phyloP scores from a whole-genome alignment of 2,888 invertebrate genomes.

The Hydrotaea cyrtoneurina region DNA sequence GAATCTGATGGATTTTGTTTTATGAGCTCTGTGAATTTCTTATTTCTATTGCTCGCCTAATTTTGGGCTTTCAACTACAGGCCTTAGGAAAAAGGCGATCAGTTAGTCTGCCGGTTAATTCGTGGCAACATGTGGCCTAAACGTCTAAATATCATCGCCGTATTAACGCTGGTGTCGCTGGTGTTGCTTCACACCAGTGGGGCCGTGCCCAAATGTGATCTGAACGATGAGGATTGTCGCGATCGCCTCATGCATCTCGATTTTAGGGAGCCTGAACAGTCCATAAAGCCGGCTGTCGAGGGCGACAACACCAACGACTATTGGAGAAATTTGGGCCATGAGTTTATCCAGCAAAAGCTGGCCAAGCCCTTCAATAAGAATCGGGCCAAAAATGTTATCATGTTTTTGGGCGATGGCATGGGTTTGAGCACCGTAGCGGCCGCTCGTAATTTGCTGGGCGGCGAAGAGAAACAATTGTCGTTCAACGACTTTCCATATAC shows the following conservation, averaged over 20 bases:
- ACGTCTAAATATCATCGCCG: not conserved
- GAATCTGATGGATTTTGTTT: slow-evolving; percentile 34
- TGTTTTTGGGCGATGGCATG: slow-evolving; percentile 95
- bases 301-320: slow-evolving; percentile 73
- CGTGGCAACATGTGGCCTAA: slow-evolving; percentile 44
- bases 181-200: slow-evolving; percentile 18
- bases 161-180: slow-evolving; percentile 1
- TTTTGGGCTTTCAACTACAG: not conserved
- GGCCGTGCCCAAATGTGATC: slow-evolving; percentile 72
- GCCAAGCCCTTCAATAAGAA: slow-evolving; percentile 76
- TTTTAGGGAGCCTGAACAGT: slow-evolving; percentile 83
- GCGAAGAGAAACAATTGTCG: slow-evolving; percentile 86
- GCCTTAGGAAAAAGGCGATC: not conserved
- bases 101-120: slow-evolving; percentile 48
- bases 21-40: slow-evolving; percentile 12
- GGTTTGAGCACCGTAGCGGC: slow-evolving; percentile 90
- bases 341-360: slow-evolving; percentile 76
- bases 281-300: not conserved
- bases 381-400: slow-evolving; percentile 88
- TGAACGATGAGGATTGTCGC: slow-evolving; percentile 72
- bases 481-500: slow-evolving; percentile 90
- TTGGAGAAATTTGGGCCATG: slow-evolving; percentile 74
- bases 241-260: slow-evolving; percentile 77
- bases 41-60: not conserved
- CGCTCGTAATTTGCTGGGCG: slow-evolving; percentile 88